phyloP scores from a whole-genome alignment of 2,113 vertebrate genomes.

The Micronycteris hirsuta region DNA sequence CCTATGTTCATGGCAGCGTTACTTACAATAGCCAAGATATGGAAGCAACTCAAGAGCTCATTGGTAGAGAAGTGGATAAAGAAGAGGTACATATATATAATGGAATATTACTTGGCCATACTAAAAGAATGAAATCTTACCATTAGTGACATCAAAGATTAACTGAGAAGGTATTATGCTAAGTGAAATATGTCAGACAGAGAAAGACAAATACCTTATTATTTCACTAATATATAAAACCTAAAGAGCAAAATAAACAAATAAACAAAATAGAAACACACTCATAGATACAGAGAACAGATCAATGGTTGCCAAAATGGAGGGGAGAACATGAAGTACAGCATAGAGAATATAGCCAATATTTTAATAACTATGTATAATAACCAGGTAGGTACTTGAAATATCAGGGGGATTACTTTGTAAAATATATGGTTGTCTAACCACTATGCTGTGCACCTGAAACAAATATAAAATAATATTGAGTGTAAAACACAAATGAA shows the following conservation, averaged over 20 bases:
- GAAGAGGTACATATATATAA: background rate
- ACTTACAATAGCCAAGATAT: background rate
- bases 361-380: background rate
- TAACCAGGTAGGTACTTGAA: background rate
- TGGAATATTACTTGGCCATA: background rate
- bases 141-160: background rate
- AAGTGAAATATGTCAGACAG: background rate
- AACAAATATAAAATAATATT: background rate
- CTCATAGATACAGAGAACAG: background rate
- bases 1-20: background rate
- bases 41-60: background rate
- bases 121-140: background rate
- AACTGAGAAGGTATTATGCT: background rate
- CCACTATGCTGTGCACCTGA: background rate
- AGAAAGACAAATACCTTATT: background rate
- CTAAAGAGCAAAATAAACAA: background rate
- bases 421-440: background rate
- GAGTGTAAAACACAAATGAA: background rate
- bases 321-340: background rate
- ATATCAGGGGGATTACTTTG: background rate
- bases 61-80: background rate
- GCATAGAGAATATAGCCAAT: background rate
- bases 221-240: background rate
- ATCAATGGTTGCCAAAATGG: background rate
- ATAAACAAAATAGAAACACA: background rate